phyloP scores from a whole-genome alignment of 2,888 invertebrate genomes.

The Orthonevra nobilis region DNA sequence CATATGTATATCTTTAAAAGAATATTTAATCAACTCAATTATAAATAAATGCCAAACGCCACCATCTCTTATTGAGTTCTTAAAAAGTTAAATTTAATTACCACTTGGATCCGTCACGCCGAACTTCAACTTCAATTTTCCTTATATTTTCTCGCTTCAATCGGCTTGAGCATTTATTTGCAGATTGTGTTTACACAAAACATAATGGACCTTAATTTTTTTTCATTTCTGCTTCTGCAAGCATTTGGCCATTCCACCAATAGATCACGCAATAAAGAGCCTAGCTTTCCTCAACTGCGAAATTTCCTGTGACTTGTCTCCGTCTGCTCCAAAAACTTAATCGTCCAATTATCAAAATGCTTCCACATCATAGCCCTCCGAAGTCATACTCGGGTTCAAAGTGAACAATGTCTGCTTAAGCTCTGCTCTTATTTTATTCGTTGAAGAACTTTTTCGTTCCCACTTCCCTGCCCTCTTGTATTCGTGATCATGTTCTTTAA shows the following conservation, averaged over 20 bases:
- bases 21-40: no score
- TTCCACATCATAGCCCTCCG: slow-evolving; percentile 6
- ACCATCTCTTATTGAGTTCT: no score
- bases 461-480: not conserved
- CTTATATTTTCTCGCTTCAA: no score
- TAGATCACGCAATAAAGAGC: slow-evolving; percentile 45
- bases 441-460: slow-evolving; percentile 16
- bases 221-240: slow-evolving; percentile 49
- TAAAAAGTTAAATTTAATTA: no score
- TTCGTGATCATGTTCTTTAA: not conserved
- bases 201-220: no score
- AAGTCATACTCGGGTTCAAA: not conserved
- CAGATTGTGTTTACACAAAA: no score
- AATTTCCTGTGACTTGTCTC: slow-evolving; percentile 34
- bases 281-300: slow-evolving; percentile 16
- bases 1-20: no score
- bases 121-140: no score
- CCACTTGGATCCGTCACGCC: no score
- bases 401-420: not conserved
- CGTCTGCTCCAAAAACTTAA: slow-evolving; percentile 32
- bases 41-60: no score
- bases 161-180: no score
- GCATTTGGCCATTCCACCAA: slow-evolving; percentile 60
- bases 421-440: slow-evolving; percentile 5
- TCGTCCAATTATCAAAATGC: slow-evolving; percentile 58